phyloP scores from a whole-genome alignment of 2,797 vertebrate species.

The Iguana delicatissima region DNA sequence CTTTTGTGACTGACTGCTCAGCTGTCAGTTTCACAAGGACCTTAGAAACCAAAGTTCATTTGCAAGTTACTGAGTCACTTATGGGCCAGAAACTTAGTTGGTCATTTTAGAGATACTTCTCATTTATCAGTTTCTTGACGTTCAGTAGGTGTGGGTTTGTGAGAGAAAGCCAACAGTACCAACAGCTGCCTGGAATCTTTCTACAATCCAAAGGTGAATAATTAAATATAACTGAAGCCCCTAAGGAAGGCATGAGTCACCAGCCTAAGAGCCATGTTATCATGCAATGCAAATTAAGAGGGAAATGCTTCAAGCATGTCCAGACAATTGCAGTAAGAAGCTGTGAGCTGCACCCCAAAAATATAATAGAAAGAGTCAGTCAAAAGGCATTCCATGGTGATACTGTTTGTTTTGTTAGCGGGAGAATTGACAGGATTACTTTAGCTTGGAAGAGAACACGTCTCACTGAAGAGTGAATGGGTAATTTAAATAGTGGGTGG shows the following conservation, averaged over 20 bases:
- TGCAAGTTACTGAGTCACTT: constrained; percentile 58
- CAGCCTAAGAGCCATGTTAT: constrained; percentile 71
- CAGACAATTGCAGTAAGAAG: constrained; percentile 74
- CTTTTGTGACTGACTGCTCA: constrained; percentile 60
- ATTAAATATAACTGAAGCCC: constrained; percentile 71
- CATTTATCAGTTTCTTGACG: constrained; percentile 61
- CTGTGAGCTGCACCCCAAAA: constrained; percentile 69
- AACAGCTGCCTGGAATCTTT: constrained; percentile 74
- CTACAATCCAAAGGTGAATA: constrained; percentile 71
- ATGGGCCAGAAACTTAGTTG: constrained; percentile 56
- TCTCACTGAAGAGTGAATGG: constrained; percentile 5
- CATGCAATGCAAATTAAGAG: constrained; percentile 76
- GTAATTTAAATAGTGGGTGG: not conserved
- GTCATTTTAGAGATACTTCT: constrained; percentile 47
- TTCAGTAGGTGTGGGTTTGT: constrained; percentile 66
- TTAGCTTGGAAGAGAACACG: not conserved
- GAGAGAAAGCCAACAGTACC: constrained; percentile 69
- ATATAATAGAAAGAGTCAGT: constrained; percentile 65
- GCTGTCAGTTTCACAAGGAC: constrained; percentile 67
- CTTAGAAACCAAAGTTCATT: constrained; percentile 65
- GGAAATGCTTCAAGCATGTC: constrained; percentile 75
- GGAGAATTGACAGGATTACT: not conserved
- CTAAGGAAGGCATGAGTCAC: constrained; percentile 77
- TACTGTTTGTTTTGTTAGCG: constrained; percentile 33
- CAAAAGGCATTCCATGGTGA: constrained; percentile 66